Base-by-base conservation (phyloP, 2,888 invertebrate species). In the Leucophenga montana region DNA sequence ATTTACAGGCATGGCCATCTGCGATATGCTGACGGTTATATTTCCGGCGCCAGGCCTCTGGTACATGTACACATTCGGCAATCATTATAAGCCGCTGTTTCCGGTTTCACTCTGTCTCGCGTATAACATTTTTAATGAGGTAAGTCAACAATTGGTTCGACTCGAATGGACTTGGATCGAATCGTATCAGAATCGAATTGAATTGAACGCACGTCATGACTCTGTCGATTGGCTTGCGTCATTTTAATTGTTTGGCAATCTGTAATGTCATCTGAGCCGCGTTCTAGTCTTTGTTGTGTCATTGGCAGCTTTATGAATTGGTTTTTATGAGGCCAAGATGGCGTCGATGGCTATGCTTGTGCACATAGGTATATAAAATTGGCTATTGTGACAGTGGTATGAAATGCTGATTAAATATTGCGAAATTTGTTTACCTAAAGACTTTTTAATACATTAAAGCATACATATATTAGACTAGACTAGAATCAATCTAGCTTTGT, bases 11-110 rank as follows among this genome's bases (percentile, higher is more conserved):
- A 98, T 98, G 97, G 97, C 98, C 0, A 91, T 98, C 4, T 96
- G 96, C 78, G 98, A 98, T 89, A 95, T 97, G 93, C 93, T 97
- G 87, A 98, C 97, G 0, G 93, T 97, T 84, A 91, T 96, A 67
- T 94, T 96, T 85, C 96, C 97, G 0, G 94, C 96, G 0, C 97
- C 97, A 0, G 96, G 96, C 92, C 92, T 97, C 62, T 93, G 97
- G 88, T 96, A 97, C 87, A 95, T 96, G 93, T 97, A 95, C 90
- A 95, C 96, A 0, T 93, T 96, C 78, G 95, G 95, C 31, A 94
- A 96, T 88, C 95, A 96, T 86, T 93, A 94, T 88, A 95, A 95
- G 84, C 95, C 94, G 8, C 89, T 94, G 81, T 93, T 92, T 85
- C 95, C 94, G 3, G 91, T 92, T 6, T 91, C 92, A 74, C 93